These are phyloP conservation scores for Clistopyga incitator DNA, from an alignment of 2,888 invertebrate genomes.

Conservation along the genomic window DNA sequence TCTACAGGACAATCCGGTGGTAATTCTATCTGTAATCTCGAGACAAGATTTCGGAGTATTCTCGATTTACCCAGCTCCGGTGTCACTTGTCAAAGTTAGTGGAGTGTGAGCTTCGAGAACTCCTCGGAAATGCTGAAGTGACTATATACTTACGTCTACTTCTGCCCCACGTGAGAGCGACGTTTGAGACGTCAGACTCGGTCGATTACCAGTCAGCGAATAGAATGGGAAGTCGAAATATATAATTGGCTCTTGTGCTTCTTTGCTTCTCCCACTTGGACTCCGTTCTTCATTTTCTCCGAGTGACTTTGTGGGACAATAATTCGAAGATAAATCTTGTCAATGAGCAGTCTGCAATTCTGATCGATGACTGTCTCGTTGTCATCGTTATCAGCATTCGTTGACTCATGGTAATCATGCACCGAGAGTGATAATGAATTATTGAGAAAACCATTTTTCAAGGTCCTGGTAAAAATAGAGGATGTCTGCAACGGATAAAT, in stretches of 20 bases:
- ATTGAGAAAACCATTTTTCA: slow-evolving; percentile 42
- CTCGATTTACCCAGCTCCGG: neutral
- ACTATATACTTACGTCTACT: neutral
- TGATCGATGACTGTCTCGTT: neutral
- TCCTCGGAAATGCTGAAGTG: neutral
- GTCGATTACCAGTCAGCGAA: neutral
- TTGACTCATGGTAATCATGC: neutral
- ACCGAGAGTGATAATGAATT: neutral
- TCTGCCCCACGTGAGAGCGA: neutral
- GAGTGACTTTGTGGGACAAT: neutral
- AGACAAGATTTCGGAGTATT: neutral
- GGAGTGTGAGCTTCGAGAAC: slow-evolving; percentile 4
- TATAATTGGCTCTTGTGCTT: slow-evolving; percentile 13
- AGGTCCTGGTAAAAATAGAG: slow-evolving; percentile 44
- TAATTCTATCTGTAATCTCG: neutral
- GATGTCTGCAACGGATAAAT: slow-evolving; percentile 45
- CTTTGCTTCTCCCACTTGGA: neutral
- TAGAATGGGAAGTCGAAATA: slow-evolving; percentile 9
- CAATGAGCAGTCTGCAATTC: neutral
- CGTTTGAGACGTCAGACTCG: slow-evolving; percentile 1
- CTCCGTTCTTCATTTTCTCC: neutral
- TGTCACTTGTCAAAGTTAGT: neutral
- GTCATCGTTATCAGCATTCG: neutral
- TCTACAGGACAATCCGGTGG: neutral
- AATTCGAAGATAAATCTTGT: neutral